A percentile compares a stretch with the other conserved stretches of the same genome.
These are phyloP conservation scores for Emesis furor DNA, from an alignment of 2,888 invertebrate genomes.

Conservation along the genomic window DNA sequence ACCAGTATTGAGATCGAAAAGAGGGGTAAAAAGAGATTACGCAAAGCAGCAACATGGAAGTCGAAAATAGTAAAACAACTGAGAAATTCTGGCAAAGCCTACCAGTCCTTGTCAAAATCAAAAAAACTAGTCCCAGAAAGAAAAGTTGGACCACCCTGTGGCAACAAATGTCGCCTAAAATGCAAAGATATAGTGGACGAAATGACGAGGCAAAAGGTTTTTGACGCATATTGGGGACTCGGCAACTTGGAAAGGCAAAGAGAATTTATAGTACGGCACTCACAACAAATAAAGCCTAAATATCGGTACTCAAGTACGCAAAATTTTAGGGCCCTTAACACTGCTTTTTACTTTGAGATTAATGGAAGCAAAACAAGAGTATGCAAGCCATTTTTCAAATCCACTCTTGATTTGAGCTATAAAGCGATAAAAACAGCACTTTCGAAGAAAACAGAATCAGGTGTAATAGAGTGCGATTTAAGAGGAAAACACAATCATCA, in stretches of 20 bases:
- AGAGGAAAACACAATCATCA: too few species aligned
- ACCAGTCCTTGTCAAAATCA: conserved; percentile 41
- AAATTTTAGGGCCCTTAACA: conserved; percentile 35
- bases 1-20: not conserved
- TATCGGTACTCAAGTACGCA: conserved; percentile 42
- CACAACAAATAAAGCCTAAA: conserved; percentile 42
- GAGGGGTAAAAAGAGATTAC: conserved; percentile 32
- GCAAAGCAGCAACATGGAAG: conserved; percentile 42
- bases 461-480: too few species aligned
- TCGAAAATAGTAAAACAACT: conserved; percentile 38
- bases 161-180: not conserved
- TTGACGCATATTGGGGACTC: conserved; percentile 49
- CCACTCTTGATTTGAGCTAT: too few species aligned
- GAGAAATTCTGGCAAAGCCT: conserved; percentile 46
- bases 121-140: conserved; percentile 35
- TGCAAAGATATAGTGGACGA: conserved; percentile 6
- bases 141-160: conserved; percentile 21
- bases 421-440: too few species aligned
- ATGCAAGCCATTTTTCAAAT: too few species aligned
- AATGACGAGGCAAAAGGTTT: conserved; percentile 36
- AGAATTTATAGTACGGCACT: conserved; percentile 45
- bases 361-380: too few species aligned
- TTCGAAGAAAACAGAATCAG: too few species aligned
- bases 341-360: not conserved
- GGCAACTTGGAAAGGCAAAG: conserved; percentile 47